Evolutionary conservation across 2,888 invertebrate species (phyloP), one percentile per base, ranked within the genome.

Genomic region (Gerris lacustris): DNA sequence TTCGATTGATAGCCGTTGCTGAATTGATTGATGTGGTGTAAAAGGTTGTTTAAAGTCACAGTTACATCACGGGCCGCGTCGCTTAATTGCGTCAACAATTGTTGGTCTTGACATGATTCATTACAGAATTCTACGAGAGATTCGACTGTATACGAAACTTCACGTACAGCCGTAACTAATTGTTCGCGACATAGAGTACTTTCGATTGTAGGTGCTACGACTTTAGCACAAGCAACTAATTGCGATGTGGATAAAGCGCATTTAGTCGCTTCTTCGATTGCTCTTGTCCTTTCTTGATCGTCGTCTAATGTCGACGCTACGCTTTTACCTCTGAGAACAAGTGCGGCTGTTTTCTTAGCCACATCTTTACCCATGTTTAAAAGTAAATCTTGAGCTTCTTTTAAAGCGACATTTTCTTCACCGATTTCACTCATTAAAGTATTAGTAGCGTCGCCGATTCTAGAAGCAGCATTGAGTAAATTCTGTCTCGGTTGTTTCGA

Each of bases 221-320:
- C 90, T 85, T 97, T 96, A 17, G 97, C 92, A 78, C 96, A 96
- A 0, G 97, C 96, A 0, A 99, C 97, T 4, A 98, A 84, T 79
- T 98, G 97, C 64, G 96, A 96, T 6, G 99, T 98, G 6, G 97
- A 95, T 66, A 98, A 83, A 0, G 98, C 99, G 80, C 96, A 96
- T 79, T 96, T 74, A 0, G 97, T 97, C 1, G 98, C 99, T 0
- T 96, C 93, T 55, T 55, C 55, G 5, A 0, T 93, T 92, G 76
- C 99, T 97, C 67, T 94, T 76, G 85, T 84, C 80, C 93, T 92
- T 82, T 93, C 92, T 44, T 88, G 86, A 55, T 86, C 87, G 77
- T 90, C 89, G 67, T 87, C 86, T 78, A 91, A 91, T 75, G 92
- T 92, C 0, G 93, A 91, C 0, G 98, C 96, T 74, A 98, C 95